phyloP scores from a whole-genome alignment of 2,797 vertebrate species.

The Lerista edwardsae region DNA sequence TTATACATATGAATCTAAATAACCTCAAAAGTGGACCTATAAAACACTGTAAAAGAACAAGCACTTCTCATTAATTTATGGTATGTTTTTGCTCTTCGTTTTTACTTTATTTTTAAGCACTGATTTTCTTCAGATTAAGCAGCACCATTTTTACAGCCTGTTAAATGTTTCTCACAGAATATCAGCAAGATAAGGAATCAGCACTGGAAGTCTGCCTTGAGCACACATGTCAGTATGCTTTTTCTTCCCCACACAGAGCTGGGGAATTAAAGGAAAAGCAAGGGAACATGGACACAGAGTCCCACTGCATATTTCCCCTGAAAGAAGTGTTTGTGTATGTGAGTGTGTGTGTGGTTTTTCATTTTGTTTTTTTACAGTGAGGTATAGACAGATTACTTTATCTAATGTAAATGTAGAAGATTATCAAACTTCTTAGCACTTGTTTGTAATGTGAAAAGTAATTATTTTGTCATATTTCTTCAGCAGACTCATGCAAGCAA shows the following conservation, averaged over 20 bases:
- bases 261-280: not conserved
- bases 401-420: slow-evolving; percentile 6
- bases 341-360: no score
- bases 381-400: not conserved
- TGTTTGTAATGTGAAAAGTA: slow-evolving; percentile 19
- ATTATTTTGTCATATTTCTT: slow-evolving; percentile 63
- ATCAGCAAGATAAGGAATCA: not conserved
- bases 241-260: not conserved
- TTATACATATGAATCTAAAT: not conserved
- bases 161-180: not conserved
- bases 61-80: not conserved
- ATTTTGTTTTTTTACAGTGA: no score
- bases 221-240: not conserved
- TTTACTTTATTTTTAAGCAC: not conserved
- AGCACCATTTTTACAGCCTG: not conserved
- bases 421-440: slow-evolving; percentile 37
- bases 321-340: no score
- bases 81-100: not conserved
- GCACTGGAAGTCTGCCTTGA: not conserved
- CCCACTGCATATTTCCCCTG: not conserved
- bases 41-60: slow-evolving; percentile 3
- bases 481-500: slow-evolving; percentile 83
- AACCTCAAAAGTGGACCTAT: not conserved
- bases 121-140: not conserved
- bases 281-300: no score